Base-by-base conservation (phyloP, 2,888 invertebrate genomes). In the Seira musarum region DNA sequence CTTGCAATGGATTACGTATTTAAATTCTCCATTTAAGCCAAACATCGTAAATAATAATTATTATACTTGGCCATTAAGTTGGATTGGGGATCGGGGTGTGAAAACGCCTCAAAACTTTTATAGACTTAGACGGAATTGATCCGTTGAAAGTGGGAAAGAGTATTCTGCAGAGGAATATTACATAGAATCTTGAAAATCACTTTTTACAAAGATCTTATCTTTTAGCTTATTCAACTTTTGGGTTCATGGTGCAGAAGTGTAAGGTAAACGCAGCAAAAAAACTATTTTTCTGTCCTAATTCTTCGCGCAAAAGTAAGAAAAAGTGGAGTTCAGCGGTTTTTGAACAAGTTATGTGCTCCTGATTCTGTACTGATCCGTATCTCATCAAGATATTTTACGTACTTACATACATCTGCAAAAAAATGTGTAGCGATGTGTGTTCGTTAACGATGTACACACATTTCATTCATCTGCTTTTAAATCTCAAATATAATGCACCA, bases 261-360 rank as follows among this genome's bases (percentile, higher is more conserved):
- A 24, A 64, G n/a, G 70, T 77, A 71, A 77, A 77, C 30, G 68
- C 65, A 70, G 70, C 69, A 64, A 69, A 77, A 71, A 77, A 77
- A 57, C 35, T 53, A 65, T 69, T 67, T 78, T 78, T 78, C 71
- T 78, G 78, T 71, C 78, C 78, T 61, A 72, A 61, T 78, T 78
- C 66, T 72, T 72, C 63, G 49, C 68, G n/a, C 60, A 75, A 64
- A 71, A 75, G 24, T 61, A 40, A 68, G 57, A 61, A 75, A 68
- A 64, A 61, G 46, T 67, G 67, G 60, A 68, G 65, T 17, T 73
- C 64, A 65, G 73, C 65, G 66, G 57, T 66, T 65, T 53, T 64
- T 64, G n/a, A 71, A 65, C 64, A 72, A 72, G 72, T 72, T 72
- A 63, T 64, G n/a, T 2, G 64, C 46, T 72, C 17, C 15, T 63